These are phyloP conservation scores for Eristalis pertinax DNA, from an alignment of 2,888 invertebrate species.

Conservation along the genomic window DNA sequence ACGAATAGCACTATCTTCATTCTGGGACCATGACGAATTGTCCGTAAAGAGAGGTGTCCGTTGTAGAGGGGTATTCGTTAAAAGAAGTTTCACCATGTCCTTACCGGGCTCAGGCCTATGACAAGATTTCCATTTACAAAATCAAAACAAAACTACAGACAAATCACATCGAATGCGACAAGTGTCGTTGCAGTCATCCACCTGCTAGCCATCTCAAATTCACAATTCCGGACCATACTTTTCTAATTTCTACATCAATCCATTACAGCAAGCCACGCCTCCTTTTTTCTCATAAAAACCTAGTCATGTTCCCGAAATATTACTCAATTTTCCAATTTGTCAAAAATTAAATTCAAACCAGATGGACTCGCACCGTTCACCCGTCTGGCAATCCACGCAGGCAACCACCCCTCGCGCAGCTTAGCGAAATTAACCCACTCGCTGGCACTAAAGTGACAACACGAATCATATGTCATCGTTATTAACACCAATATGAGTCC, in stretches of 20 bases:
- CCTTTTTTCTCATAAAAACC: neutral
- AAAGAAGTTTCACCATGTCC: no score
- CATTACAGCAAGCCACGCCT: slow-evolving; percentile 41
- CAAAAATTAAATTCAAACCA: slow-evolving; percentile 66
- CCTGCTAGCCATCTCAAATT: neutral
- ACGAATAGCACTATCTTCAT: no score
- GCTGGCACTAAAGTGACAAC: slow-evolving; percentile 75
- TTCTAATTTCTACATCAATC: neutral
- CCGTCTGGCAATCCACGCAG: neutral
- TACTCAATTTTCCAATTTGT: slow-evolving; percentile 64
- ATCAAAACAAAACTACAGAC: no score
- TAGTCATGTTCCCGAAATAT: slow-evolving; percentile 12
- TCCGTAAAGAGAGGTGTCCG: no score
- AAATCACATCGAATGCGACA: no score
- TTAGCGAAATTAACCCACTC: slow-evolving; percentile 61
- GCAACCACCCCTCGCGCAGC: slow-evolving; percentile 5
- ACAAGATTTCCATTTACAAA: no score
- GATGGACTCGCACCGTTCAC: slow-evolving; percentile 29
- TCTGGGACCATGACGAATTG: no score
- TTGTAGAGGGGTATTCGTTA: no score
- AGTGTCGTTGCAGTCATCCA: neutral
- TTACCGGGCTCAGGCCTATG: no score
- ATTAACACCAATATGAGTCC: slow-evolving; percentile 81
- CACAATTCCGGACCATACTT: neutral
- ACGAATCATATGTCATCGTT: slow-evolving; percentile 82